phyloP scores from a whole-genome alignment of 2,797 vertebrate species.

The Syndactyla subalaris region DNA sequence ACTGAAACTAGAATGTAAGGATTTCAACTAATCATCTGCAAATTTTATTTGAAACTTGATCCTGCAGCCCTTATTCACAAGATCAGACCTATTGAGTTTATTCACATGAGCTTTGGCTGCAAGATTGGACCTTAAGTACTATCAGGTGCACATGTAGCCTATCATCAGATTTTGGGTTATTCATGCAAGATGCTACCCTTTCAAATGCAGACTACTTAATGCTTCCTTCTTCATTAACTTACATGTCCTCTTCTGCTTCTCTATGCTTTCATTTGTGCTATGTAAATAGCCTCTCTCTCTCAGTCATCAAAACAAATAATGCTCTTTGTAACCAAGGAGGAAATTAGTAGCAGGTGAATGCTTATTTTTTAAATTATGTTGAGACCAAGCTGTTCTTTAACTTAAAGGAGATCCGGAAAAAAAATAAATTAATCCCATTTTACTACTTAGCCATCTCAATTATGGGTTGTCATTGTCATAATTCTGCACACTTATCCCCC shows the following conservation, averaged over 20 bases:
- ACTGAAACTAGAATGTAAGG: conserved; percentile 37
- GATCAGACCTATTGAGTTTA: conserved; percentile 70
- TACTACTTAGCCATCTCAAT: conserved; percentile 12
- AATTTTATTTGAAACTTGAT: conserved; percentile 68
- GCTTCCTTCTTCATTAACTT: conserved; percentile 73
- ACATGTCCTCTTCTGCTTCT: conserved; percentile 69
- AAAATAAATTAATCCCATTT: background rate
- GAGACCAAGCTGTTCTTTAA: conserved; percentile 64
- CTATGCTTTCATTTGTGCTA: conserved; percentile 64
- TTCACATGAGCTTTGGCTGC: conserved; percentile 66
- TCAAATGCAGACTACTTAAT: conserved; percentile 70
- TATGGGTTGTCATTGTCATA: conserved; percentile 26
- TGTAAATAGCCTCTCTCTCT: conserved; percentile 66
- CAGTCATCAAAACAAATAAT: conserved; percentile 63
- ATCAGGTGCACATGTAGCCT: conserved; percentile 67
- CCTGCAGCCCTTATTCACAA: conserved; percentile 62
- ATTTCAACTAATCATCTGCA: conserved; percentile 56
- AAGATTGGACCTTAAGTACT: conserved; percentile 72
- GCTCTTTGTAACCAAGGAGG: conserved; percentile 57
- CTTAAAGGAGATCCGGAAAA: conserved; percentile 13
- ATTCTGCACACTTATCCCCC: background rate
- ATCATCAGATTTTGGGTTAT: conserved; percentile 71
- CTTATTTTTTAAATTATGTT: conserved; percentile 51
- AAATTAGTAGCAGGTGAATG: conserved; percentile 68
- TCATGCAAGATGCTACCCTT: conserved; percentile 67